phyloP scores from a whole-genome alignment of 1,140 invertebrate genomes.

The Panulirus ornatus region DNA sequence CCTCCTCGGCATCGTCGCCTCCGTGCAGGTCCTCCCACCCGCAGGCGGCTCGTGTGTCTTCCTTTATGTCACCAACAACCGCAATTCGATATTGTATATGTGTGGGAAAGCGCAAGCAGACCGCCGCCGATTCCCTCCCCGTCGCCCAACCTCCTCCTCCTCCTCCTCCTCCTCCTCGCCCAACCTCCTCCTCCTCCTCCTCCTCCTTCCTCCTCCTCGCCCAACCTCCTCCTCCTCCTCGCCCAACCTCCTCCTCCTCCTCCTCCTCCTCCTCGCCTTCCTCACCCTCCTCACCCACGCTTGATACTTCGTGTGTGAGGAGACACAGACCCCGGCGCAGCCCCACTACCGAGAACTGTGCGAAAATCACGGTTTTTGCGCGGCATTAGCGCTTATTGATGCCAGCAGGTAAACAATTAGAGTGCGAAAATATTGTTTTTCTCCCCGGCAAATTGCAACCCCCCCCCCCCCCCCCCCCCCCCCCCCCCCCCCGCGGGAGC shows the following conservation, averaged over 20 bases:
- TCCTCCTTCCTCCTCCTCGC: no score
- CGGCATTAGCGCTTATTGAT: slow-evolving; percentile 2
- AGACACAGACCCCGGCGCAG: background rate
- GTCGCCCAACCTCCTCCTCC: no score
- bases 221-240: no score
- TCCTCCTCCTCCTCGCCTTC: no score
- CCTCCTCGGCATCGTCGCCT: background rate
- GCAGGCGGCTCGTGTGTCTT: background rate
- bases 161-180: no score
- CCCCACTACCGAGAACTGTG: background rate
- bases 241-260: no score
- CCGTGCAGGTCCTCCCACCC: background rate
- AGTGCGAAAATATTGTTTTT: background rate
- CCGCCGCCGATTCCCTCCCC: background rate
- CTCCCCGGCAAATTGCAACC: background rate
- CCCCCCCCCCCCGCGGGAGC: no score
- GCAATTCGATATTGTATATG: slow-evolving; percentile 16
- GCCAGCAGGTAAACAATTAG: slow-evolving; percentile 6
- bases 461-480: no score
- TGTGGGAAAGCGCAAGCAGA: background rate
- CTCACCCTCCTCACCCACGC: no score
- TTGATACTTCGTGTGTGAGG: background rate
- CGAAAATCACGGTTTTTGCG: slow-evolving; percentile 18
- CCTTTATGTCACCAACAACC: slow-evolving; percentile 1
- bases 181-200: no score